Base-by-base conservation (phyloP, 2,888 invertebrate species). In the Euphydryas editha region DNA sequence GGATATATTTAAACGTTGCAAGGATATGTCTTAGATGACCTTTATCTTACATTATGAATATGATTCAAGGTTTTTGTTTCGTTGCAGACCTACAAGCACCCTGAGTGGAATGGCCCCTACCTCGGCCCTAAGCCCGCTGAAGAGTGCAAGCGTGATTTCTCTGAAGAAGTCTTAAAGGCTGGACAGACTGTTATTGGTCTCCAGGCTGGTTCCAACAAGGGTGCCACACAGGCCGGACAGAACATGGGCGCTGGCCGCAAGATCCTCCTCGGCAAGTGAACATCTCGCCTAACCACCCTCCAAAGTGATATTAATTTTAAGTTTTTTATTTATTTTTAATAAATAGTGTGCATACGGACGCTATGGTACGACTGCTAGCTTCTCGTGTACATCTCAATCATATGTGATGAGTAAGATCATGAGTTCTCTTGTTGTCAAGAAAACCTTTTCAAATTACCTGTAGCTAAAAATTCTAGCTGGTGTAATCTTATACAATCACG, bases 181-280 rank as follows among this genome's bases (percentile, higher is more conserved):
- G 98, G 98, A 30, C 95, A 99, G 91, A 95, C 96, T 75, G 94
- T 98, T 80, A 97, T 99, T 80, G 98, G 98, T 80, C 96, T 99
- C 60, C 99, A 99, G 90, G 98, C 98, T 76, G 99, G 99, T 68
- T 96, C 96, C 86, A 99, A 99, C 95, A 98, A 98, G 92, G 99
- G 98, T 51, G 98, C 98, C 77, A 96, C 96, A 69, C 98, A 98
- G 90, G 95, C 98, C 36, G 99, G 99, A 36, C 95, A 95, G 86
- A 98, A 97, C 90, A 94, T 98, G 68, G 98, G 98, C 72, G 97
- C 97, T 74, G 95, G 96, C 78, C 96, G 98, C 84, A 97, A 98
- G 89, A 98, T 98, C 92, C 94, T 98, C 82, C 94, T 98, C 85
- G 97, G 97, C 94, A 98, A 98, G 95, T 98, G 95, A 95, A 82